Evolutionary conservation across 35 echinoderm and acorn worm genomes (phyloP).

Genomic region (Lytechinus pictus): DNA sequence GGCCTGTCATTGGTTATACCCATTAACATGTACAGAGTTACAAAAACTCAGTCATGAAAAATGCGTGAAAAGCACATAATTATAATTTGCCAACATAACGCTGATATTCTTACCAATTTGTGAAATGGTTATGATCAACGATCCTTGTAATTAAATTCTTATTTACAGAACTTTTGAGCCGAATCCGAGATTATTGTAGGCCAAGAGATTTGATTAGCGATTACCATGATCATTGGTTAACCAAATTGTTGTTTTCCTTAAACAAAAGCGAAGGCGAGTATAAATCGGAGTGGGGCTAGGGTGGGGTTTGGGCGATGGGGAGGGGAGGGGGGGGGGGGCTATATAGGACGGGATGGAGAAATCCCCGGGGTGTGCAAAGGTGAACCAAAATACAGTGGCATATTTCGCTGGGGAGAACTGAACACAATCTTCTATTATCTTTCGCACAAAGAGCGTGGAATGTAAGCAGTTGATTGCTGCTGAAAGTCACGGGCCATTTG

Average conservation of each 20-base stretch:
- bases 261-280: not conserved
- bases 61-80: not conserved
- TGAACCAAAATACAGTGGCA: not conserved
- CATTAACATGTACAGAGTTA: not conserved
- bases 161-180: not conserved
- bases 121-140: not conserved
- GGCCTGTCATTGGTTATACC: not conserved
- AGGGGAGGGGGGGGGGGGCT: not conserved
- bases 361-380: not conserved
- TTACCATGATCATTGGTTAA: not conserved
- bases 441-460: not conserved
- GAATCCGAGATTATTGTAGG: not conserved
- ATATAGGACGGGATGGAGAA: not conserved
- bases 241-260: not conserved
- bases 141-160: constrained; percentile 15
- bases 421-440: constrained; percentile 33
- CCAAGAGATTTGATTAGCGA: not conserved
- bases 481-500: constrained; percentile 37
- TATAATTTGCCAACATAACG: not conserved
- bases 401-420: not conserved
- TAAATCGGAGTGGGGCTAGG: not conserved
- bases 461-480: not conserved
- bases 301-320: not conserved
- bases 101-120: not conserved
- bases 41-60: not conserved